These are phyloP conservation scores for Oryzias curvinotus DNA, from an alignment of 2,113 vertebrate species.

Conservation along the genomic window DNA sequence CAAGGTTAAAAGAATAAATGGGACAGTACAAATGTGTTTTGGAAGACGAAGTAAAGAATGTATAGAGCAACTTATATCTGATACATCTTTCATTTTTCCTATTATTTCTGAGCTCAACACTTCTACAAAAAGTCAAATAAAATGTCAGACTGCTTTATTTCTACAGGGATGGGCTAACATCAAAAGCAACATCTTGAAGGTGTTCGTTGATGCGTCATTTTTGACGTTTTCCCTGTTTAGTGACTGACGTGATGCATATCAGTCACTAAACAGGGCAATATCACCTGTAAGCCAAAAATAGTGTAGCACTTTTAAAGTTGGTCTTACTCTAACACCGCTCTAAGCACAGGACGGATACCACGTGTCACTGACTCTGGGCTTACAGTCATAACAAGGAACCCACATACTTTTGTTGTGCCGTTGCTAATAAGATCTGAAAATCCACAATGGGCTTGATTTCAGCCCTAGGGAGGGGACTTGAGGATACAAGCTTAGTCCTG, in stretches of 20 bases:
- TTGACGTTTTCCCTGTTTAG: background rate
- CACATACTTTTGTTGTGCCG: constrained; percentile 6
- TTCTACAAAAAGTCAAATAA: background rate
- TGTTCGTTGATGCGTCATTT: background rate
- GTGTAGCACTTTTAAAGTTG: background rate
- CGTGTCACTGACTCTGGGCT: constrained; percentile 21
- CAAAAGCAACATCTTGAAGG: no score
- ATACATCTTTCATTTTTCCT: background rate
- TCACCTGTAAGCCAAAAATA: no score
- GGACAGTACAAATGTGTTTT: background rate
- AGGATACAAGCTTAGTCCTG: background rate
- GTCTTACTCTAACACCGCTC: background rate
- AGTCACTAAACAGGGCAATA: no score
- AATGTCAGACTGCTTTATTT: constrained; percentile 11
- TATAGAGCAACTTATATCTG: constrained; percentile 2
- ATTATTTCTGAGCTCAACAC: no score
- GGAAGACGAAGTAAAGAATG: background rate
- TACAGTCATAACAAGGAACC: constrained; percentile 28
- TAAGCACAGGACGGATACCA: constrained; percentile 6
- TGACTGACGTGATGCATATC: background rate
- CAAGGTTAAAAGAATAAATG: constrained; percentile 2
- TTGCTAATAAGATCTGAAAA: constrained; percentile 11
- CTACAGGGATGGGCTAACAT: constrained; percentile 8
- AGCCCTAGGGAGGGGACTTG: constrained; percentile 6
- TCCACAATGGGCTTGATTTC: constrained; percentile 4